Percentiles rank a stretch among this genome's conserved stretches.
Evolutionary conservation across 2,113 vertebrate genomes (phyloP).

Genomic region (Camelus bactrianus): DNA sequence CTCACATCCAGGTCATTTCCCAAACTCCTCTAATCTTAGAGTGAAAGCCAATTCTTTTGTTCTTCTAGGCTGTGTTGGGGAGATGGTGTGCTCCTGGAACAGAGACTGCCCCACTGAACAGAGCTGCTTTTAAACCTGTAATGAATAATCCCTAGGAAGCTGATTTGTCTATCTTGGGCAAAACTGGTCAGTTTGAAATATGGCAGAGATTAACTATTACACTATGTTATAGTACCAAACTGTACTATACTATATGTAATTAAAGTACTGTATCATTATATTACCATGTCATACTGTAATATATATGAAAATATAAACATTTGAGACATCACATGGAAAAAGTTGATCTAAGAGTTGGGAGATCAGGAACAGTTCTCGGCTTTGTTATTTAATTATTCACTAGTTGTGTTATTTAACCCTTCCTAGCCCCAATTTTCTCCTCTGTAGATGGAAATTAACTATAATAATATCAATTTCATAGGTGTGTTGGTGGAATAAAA

Average conservation of each 20-base stretch:
- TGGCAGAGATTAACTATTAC: not conserved
- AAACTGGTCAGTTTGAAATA: not conserved
- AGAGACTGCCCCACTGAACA: slow-evolving; percentile 66
- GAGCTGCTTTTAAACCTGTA: slow-evolving; percentile 55
- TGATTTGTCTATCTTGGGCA: not conserved
- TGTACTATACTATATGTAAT: not conserved
- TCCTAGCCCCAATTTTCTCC: not conserved
- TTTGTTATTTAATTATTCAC: slow-evolving; percentile 32
- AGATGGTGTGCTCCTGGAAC: slow-evolving; percentile 89
- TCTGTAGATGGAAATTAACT: not conserved
- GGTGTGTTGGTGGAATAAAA: not conserved
- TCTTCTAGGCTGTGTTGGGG: slow-evolving; percentile 87
- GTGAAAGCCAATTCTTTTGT: slow-evolving; percentile 77
- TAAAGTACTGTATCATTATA: not conserved
- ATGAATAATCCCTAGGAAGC: slow-evolving; percentile 63
- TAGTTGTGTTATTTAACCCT: not conserved
- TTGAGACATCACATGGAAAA: not conserved
- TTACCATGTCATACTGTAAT: not conserved
- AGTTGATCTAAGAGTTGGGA: not conserved
- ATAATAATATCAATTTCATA: not conserved
- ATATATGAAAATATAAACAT: not conserved
- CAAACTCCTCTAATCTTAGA: not conserved
- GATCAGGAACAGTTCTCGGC: not conserved
- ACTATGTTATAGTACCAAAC: not conserved
- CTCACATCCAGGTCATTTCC: not conserved